These are phyloP conservation scores for Lagocephalus sceleratus DNA, from an alignment of 2,797 vertebrate species.

Conservation along the genomic window DNA sequence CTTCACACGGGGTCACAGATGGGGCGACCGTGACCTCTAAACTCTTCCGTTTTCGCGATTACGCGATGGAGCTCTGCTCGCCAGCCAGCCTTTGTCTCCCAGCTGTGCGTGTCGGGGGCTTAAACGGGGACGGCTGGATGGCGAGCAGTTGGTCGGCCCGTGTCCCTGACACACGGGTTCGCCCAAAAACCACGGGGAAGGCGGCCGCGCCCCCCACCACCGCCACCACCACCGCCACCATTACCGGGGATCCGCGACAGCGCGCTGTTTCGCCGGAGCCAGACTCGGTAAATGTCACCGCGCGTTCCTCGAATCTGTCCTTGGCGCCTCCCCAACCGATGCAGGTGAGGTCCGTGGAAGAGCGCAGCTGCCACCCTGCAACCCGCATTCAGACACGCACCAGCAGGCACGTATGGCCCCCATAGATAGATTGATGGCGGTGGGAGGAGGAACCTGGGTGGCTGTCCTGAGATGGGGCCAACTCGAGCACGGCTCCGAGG, in stretches of 20 bases:
- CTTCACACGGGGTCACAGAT: no score
- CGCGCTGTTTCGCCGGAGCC: slow-evolving; percentile 59
- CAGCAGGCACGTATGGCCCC: slow-evolving; percentile 61
- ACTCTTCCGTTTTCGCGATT: no score
- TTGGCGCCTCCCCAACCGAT: slow-evolving; percentile 57
- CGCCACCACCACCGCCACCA: slow-evolving; percentile 58
- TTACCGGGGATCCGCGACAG: slow-evolving; percentile 69
- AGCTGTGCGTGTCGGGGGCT: slow-evolving; percentile 55
- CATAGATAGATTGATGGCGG: slow-evolving; percentile 70
- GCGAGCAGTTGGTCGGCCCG: slow-evolving; percentile 42
- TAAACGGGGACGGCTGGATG: slow-evolving; percentile 34
- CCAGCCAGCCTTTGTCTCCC: slow-evolving; percentile 40
- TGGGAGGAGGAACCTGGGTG: not conserved
- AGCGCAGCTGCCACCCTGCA: slow-evolving; percentile 63
- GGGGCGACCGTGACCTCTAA: no score
- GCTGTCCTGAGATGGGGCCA: slow-evolving; percentile 49
- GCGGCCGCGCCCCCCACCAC: slow-evolving; percentile 44
- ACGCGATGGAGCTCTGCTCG: not conserved
- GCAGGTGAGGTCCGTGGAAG: slow-evolving; percentile 72
- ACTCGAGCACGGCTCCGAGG: slow-evolving; percentile 64
- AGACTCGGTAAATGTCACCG: slow-evolving; percentile 56
- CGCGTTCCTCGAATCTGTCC: slow-evolving; percentile 61
- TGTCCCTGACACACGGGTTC: slow-evolving; percentile 31
- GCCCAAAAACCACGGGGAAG: slow-evolving; percentile 32
- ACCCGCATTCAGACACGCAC: slow-evolving; percentile 79